Evolutionary conservation across 1,140 invertebrate species (phyloP).

Genomic region (Dreissena rostriformis): DNA sequence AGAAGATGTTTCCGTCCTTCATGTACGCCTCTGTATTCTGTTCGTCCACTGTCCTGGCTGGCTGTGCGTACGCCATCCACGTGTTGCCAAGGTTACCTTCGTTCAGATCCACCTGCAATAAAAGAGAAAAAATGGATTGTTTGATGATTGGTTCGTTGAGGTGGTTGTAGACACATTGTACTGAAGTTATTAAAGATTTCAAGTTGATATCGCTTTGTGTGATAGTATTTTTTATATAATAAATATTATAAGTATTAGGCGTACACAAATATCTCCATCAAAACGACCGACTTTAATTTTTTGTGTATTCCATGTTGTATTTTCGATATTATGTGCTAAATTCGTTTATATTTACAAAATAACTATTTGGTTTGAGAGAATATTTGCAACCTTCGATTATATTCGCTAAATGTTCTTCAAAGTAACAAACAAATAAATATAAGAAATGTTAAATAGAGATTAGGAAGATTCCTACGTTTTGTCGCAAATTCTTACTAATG

Average conservation of each 20-base stretch:
- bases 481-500: too few relatives aligned
- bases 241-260: not conserved
- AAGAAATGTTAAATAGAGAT: too few relatives aligned
- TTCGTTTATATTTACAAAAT: too few relatives aligned
- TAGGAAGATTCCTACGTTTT: too few relatives aligned
- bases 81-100: constrained; percentile 54
- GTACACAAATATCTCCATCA: too few relatives aligned
- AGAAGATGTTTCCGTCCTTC: constrained; percentile 80
- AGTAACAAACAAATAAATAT: too few relatives aligned
- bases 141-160: not conserved
- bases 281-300: not conserved
- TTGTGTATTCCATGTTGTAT: too few relatives aligned
- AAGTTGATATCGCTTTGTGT: not conserved
- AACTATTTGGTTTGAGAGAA: too few relatives aligned
- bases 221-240: not conserved
- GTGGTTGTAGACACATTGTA: not conserved
- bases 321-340: too few relatives aligned
- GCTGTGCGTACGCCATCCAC: constrained; percentile 78
- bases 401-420: too few relatives aligned
- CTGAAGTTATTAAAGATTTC: not conserved
- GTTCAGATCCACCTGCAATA: constrained; percentile 30
- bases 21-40: constrained; percentile 82
- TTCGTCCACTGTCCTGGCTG: constrained; percentile 80
- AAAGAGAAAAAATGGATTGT: too few relatives aligned
- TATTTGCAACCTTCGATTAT: too few relatives aligned